Conservation (phyloP, 2,888 invertebrate species). For the Cheilosia vulpina region DNA sequence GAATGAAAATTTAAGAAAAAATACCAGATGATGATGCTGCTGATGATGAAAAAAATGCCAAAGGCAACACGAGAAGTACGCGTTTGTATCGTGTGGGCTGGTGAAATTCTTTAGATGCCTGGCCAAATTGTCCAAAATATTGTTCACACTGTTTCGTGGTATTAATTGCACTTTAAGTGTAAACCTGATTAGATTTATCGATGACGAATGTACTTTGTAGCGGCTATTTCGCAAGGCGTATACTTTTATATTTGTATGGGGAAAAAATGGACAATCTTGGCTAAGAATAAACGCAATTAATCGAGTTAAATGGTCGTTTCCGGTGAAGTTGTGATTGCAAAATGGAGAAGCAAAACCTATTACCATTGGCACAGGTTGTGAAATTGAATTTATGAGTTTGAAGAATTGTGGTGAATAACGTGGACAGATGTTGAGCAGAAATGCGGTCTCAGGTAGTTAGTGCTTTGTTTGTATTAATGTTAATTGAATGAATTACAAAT, state of each 20-base stretch:
- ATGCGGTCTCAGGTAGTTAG: background rate
- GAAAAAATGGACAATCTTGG: constrained; percentile 14
- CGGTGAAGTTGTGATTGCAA: constrained; percentile 36
- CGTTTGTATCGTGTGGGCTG: constrained; percentile 30
- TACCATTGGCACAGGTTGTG: constrained; percentile 42
- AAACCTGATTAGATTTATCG: constrained; percentile 39
- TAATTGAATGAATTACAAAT: too few species aligned
- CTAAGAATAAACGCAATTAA: constrained; percentile 30
- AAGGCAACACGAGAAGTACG: constrained; percentile 35
- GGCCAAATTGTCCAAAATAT: constrained; percentile 7
- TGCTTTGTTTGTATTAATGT: background rate
- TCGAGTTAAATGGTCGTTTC: constrained; percentile 50
- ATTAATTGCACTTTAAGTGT: background rate
- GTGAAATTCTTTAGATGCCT: constrained; percentile 29
- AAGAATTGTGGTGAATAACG: constrained; percentile 1
- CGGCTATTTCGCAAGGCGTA: constrained; percentile 12
- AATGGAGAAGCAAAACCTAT: background rate
- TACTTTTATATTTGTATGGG: constrained; percentile 36
- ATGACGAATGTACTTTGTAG: constrained; percentile 64
- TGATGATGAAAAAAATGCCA: constrained; percentile 15
- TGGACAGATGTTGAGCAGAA: constrained; percentile 8
- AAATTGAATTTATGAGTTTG: constrained; percentile 31
- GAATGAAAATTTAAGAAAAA: constrained; percentile 39
- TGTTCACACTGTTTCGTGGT: background rate
- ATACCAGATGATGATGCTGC: background rate